Conservation (phyloP, 2,113 vertebrate species). For the Hippocampus barbouri region DNA sequence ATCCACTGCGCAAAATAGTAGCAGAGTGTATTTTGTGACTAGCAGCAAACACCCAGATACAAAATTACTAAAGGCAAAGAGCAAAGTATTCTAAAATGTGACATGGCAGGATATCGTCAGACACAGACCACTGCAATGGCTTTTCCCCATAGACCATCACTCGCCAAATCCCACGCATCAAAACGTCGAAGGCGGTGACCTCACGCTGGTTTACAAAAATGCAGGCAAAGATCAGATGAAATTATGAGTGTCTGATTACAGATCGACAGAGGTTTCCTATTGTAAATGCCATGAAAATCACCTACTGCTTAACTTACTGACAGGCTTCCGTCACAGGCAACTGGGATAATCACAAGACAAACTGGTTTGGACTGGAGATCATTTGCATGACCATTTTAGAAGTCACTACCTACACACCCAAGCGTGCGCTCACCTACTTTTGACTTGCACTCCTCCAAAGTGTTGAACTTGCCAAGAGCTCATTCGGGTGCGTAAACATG, state of each 20-base stretch:
- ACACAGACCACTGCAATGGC: constrained; percentile 1
- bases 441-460: background rate
- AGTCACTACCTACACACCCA: background rate
- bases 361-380: background rate
- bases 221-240: constrained; percentile 24
- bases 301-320: background rate
- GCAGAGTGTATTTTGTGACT: constrained; percentile 25
- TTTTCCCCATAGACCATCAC: background rate
- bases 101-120: background rate
- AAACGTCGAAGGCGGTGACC: background rate
- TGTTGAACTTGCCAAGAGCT: background rate
- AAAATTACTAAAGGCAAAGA: constrained; percentile 14
- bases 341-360: background rate
- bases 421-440: background rate
- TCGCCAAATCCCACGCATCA: background rate
- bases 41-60: constrained; percentile 37
- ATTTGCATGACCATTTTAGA: constrained; percentile 1
- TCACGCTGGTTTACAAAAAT: constrained; percentile 25
- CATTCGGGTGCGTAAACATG: background rate
- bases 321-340: background rate
- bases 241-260: background rate
- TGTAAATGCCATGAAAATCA: background rate
- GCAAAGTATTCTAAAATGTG: background rate
- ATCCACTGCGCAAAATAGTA: constrained; percentile 33
- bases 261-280: background rate